Base-by-base conservation (phyloP, 53 echinoderm and acorn worm genomes). In the Luidia sarsii region DNA sequence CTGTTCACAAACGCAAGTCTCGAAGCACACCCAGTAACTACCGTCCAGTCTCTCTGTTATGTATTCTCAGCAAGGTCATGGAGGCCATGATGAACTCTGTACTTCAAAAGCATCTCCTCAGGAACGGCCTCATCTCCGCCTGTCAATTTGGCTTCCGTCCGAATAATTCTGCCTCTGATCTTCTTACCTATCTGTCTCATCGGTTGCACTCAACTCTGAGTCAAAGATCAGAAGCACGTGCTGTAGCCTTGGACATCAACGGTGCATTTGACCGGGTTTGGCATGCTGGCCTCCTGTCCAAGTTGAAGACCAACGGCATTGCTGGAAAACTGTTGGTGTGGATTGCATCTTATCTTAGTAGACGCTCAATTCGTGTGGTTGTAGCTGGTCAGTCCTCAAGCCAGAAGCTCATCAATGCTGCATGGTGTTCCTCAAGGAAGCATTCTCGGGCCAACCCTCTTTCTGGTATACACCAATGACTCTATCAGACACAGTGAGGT, bases 11-110 rank as follows among this genome's bases (percentile, higher is more conserved):
- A 66, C 37, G 67, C 7, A 38, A 67, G 11, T 63, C 34, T 19
- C 22, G 27, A 19, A 3, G 21, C 48, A 46, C 6, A 7, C 69
- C 48, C 31, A 14, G 7, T 15, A 70, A 70, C 49, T 70, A 70
- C 51, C 51, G 51, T 22, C 51, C 51, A 50, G 49, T 70, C 8
- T 50, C 50, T 70, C 51, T 50, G 1, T 50, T 70, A 22, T 25
- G 70, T 24, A 51, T 50, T 33, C 1, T 70, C 70, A 70, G 70
- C n/a, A 70, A 70, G 33, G 48, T 70, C 2, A 48, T 50, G 70
- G 70, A 70, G 51, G 70, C 70, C 25, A 50, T n/a, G 1, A 49
- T 32, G 48, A 28, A 68, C 22, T 18, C 1, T 15, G 63, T 33
- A 63, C 63, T 63, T 4, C 4, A 33, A 7, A 63, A 32, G 6